Base-by-base conservation (phyloP, 2,113 vertebrate species). In the Sapajus apella region DNA sequence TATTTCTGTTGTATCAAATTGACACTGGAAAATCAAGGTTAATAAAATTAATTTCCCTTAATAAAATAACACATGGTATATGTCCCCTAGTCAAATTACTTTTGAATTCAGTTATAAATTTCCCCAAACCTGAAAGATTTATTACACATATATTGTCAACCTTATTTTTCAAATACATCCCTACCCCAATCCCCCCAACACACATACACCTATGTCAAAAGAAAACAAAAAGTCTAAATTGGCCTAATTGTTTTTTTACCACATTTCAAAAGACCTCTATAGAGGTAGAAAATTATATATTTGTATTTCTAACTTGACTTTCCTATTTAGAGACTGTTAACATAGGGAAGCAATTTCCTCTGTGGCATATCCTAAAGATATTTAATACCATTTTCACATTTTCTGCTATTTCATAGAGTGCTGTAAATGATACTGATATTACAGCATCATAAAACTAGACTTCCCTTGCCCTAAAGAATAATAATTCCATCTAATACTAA, bases 321-420 rank as follows among this genome's bases (percentile, higher is more conserved):
- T 94, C 35, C 8, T 80, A n/a, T 77, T 97, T 84, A 93, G 73
- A 86, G 96, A 84, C 40, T 32, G 35, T 12, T 93, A 79, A 96
- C 21, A 79, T 4, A 72, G 20, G 0, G 13, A 85, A 47, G 40
- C 79, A 77, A 50, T 77, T 90, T 95, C 73, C 14, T 9, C 61
- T 95, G 50, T 45, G 13, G 6, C 25, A 91, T n/a, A 35, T 95
- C 21, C n/a, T 80, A 80, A 88, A 92, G 61, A 66, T 84, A 83
- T 83, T 91, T 96, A 73, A 80, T 18, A 37, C n/a, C 35, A 95
- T 92, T 94, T 91, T 27, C 95, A 93, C 37, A 89, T 96, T 94
- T 91, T 72, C 20, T n/a, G n/a, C 86, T 40, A 94, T 94, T 94
- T 87, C 73, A 75, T 87, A 95, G 82, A 85, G 9, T 6, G 43